These are phyloP conservation scores for Mirounga angustirostris DNA, from an alignment of 2,113 vertebrate species.

Conservation along the genomic window DNA sequence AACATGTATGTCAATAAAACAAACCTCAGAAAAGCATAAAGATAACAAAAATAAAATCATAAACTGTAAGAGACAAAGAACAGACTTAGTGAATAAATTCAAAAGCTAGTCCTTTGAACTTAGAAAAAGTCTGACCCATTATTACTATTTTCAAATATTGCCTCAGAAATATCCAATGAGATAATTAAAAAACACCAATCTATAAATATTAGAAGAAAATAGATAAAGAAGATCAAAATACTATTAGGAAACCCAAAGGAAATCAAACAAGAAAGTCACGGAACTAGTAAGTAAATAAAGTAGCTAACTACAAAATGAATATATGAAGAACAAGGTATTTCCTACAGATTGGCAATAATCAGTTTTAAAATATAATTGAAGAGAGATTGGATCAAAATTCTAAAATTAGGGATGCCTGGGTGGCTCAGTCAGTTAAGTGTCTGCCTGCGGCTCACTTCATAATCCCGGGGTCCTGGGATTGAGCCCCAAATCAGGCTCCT, in stretches of 20 bases:
- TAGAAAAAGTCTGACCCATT: background rate
- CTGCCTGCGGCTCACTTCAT: no score
- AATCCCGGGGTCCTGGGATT: no score
- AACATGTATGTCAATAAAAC: background rate
- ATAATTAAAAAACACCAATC: background rate
- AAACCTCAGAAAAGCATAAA: background rate
- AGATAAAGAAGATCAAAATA: background rate
- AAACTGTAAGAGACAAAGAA: background rate
- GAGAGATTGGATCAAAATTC: background rate
- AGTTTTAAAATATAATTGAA: background rate
- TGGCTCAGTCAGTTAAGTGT: no score
- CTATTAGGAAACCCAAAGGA: background rate
- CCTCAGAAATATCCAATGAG: background rate
- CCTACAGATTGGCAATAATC: background rate
- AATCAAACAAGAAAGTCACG: background rate
- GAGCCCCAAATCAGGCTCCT: no score
- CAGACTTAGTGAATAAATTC: background rate
- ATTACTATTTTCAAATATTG: background rate
- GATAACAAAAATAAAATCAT: background rate
- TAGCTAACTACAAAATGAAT: background rate
- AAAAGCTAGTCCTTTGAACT: background rate
- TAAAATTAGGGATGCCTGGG: background rate
- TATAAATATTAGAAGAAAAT: background rate
- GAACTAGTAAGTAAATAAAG: background rate
- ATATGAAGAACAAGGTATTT: background rate